A percentile compares a stretch with the other conserved stretches of the same genome.
phyloP scores from a whole-genome alignment of 2,888 invertebrate species.

The Pseudanteris insignis region DNA sequence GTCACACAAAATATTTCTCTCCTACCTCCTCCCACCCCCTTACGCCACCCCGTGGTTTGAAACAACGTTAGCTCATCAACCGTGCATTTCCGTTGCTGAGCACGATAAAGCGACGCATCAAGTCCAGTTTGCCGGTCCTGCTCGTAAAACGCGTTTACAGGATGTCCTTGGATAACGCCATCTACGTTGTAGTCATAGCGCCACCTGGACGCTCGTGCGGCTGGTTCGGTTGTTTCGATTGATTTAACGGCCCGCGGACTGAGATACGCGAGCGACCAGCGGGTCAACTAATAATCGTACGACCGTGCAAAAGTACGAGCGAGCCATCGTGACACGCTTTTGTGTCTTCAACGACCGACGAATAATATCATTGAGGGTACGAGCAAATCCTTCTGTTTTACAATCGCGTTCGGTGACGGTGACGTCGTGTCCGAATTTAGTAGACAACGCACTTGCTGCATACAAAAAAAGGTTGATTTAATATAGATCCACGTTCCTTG shows the following conservation, averaged over 20 bases:
- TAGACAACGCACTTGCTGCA: constrained; percentile 12
- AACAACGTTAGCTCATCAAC: constrained; percentile 44
- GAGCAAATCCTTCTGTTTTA: constrained; percentile 22
- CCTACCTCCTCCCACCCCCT: constrained; percentile 2
- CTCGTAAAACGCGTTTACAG: constrained; percentile 46
- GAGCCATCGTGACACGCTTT: constrained; percentile 16
- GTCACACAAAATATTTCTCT: constrained; percentile 7
- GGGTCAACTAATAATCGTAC: constrained; percentile 9
- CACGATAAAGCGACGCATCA: constrained; percentile 50
- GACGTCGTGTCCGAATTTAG: constrained; percentile 19
- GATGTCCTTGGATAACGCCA: constrained; percentile 25
- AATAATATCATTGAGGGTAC: constrained; percentile 1
- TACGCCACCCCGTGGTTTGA: neutral
- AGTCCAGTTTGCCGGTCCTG: constrained; percentile 43
- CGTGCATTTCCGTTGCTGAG: constrained; percentile 46
- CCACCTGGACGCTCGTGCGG: neutral
- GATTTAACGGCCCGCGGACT: constrained; percentile 1
- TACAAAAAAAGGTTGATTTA: constrained; percentile 7
- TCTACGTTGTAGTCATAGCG: constrained; percentile 12
- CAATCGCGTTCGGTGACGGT: constrained; percentile 11
- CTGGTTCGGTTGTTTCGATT: constrained; percentile 13
- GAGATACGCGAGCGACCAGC: neutral
- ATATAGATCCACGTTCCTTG: constrained; percentile 9
- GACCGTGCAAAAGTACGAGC: constrained; percentile 13
- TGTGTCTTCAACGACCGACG: constrained; percentile 19